phyloP scores from a whole-genome alignment of 2,113 vertebrate genomes.

The Pluvianellus socialis region DNA sequence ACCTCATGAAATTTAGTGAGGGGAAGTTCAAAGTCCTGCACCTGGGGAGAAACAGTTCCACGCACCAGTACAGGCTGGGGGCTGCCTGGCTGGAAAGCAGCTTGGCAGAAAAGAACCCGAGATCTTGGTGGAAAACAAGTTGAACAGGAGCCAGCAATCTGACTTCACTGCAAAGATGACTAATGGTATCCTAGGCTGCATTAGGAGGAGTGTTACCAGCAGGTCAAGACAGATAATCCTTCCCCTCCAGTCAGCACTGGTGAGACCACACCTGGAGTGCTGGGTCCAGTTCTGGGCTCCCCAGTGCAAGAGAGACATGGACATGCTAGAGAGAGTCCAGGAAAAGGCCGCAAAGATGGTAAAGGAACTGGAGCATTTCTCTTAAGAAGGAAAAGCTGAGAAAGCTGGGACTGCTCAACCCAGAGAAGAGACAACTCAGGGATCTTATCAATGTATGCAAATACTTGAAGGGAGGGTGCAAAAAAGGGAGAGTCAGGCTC shows the following conservation, averaged over 20 bases:
- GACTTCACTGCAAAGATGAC: not conserved
- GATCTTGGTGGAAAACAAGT: not conserved
- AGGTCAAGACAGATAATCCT: too few relatives aligned
- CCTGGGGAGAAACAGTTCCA: not conserved
- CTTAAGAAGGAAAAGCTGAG: not conserved
- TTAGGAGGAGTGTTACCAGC: not conserved
- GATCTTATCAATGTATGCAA: not conserved
- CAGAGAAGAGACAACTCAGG: not conserved
- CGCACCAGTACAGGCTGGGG: not conserved
- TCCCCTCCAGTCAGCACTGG: not conserved
- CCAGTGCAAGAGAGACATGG: not conserved
- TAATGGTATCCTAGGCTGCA: not conserved
- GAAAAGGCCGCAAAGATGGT: not conserved
- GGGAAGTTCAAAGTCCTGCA: not conserved
- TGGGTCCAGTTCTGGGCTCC: not conserved
- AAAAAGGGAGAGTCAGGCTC: not conserved
- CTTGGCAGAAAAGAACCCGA: not conserved
- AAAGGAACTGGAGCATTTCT: not conserved
- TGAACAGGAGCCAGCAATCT: not conserved
- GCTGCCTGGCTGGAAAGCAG: not conserved
- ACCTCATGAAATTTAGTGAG: fast-evolving
- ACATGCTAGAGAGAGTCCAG: not conserved
- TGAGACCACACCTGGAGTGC: not conserved
- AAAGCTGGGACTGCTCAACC: not conserved
- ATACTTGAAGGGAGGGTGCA: not conserved